phyloP scores from a whole-genome alignment of 2,888 invertebrate species.

The Papilio gigon region DNA sequence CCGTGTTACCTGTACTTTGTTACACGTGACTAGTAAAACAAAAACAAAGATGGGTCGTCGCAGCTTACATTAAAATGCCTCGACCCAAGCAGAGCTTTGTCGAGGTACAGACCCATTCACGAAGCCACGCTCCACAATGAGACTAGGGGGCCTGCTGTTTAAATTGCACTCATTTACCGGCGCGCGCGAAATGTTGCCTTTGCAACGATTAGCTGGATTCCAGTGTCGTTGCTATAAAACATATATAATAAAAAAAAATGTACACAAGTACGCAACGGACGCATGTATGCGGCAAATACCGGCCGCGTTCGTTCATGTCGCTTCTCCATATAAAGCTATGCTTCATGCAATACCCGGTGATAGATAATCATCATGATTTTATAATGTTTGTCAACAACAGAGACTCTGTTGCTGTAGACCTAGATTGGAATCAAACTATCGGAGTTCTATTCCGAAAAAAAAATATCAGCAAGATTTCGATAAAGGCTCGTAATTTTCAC shows the following conservation, averaged over 20 bases:
- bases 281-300: slow-evolving; percentile 50
- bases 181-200: slow-evolving; percentile 74
- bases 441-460: background rate
- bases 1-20: background rate
- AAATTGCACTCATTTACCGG: slow-evolving; percentile 77
- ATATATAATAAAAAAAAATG: slow-evolving; percentile 77
- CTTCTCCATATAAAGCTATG: slow-evolving; percentile 63
- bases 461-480: background rate
- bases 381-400: slow-evolving; percentile 43
- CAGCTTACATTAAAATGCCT: slow-evolving; percentile 35
- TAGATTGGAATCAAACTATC: background rate
- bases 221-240: slow-evolving; percentile 70
- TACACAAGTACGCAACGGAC: slow-evolving; percentile 65
- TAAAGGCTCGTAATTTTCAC: background rate
- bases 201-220: slow-evolving; percentile 79
- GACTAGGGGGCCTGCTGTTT: slow-evolving; percentile 60
- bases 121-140: slow-evolving; percentile 50
- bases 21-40: slow-evolving; percentile 16
- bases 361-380: slow-evolving; percentile 56
- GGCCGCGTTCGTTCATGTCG: slow-evolving; percentile 57
- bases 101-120: slow-evolving; percentile 48
- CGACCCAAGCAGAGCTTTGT: slow-evolving; percentile 28
- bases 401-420: slow-evolving; percentile 45
- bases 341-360: slow-evolving; percentile 55
- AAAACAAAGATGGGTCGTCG: slow-evolving; percentile 15